These are phyloP conservation scores for Stomorhina lunata DNA, from an alignment of 2,888 invertebrate species.

Conservation along the genomic window DNA sequence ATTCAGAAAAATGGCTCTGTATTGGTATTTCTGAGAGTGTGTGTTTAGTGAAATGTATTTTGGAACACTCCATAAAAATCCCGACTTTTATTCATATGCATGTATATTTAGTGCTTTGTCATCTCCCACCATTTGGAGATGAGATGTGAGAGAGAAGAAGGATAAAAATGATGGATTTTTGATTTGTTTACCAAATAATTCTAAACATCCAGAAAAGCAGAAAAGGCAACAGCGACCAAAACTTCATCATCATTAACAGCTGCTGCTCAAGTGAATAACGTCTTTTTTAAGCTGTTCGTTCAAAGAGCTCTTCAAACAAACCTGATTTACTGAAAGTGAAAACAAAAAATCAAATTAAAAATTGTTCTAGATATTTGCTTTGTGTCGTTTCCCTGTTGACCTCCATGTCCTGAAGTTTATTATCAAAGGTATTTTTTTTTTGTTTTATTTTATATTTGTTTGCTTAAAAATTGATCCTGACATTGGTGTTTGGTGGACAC, in stretches of 20 bases:
- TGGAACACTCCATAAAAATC: neutral
- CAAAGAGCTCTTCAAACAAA: neutral
- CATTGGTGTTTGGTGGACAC: constrained; percentile 10
- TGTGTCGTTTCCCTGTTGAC: constrained; percentile 19
- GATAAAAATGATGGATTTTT: constrained; percentile 49
- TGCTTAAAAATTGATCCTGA: constrained; percentile 14
- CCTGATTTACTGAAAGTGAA: neutral
- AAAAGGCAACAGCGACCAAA: constrained; percentile 58
- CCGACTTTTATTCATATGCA: neutral
- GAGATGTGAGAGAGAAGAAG: too few species aligned
- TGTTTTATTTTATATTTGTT: neutral
- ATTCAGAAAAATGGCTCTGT: neutral
- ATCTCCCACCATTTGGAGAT: constrained; percentile 9
- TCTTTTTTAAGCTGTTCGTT: constrained; percentile 39
- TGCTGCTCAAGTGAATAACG: constrained; percentile 25
- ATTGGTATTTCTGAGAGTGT: neutral
- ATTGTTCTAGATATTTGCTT: neutral
- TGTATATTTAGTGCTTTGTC: constrained; percentile 38
- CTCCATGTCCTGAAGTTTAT: neutral
- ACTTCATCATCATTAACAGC: constrained; percentile 58
- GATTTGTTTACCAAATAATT: constrained; percentile 49
- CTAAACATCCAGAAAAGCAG: constrained; percentile 67
- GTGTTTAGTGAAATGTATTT: neutral
- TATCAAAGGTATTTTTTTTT: constrained; percentile 3
- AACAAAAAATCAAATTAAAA: neutral